These are phyloP conservation scores for Cistogaster globosa DNA, from an alignment of 2,888 invertebrate genomes.

Conservation along the genomic window DNA sequence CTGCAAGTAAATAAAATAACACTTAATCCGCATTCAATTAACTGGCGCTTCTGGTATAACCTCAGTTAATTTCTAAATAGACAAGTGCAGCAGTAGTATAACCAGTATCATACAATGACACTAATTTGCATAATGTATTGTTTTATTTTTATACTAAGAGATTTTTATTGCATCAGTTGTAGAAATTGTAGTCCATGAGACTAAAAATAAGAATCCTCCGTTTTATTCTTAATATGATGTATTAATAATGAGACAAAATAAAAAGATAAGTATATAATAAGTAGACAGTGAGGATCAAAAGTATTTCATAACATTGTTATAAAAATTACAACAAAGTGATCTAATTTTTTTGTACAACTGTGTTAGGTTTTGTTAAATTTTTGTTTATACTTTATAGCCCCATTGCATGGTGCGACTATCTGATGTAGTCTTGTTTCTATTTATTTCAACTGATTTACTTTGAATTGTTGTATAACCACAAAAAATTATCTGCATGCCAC, in stretches of 20 bases:
- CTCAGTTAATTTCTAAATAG: slow-evolving; percentile 13
- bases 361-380: too few species aligned
- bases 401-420: background rate
- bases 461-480: too few species aligned
- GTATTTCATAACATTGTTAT: background rate
- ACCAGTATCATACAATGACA: slow-evolving; percentile 46
- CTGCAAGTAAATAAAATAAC: background rate
- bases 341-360: too few species aligned
- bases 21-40: slow-evolving; percentile 47
- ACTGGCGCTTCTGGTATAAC: slow-evolving; percentile 20
- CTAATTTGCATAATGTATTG: slow-evolving; percentile 58
- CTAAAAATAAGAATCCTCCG: slow-evolving; percentile 16
- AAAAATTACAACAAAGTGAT: background rate
- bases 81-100: slow-evolving; percentile 49
- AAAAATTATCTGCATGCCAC: slow-evolving; percentile 37
- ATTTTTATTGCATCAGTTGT: slow-evolving; percentile 17
- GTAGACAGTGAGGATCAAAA: background rate
- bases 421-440: slow-evolving; percentile 22
- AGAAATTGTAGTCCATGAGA: slow-evolving; percentile 30
- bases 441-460: background rate
- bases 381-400: background rate
- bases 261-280: background rate
- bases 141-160: slow-evolving; percentile 14
- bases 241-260: slow-evolving; percentile 40
- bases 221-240: slow-evolving; percentile 20